Conservation (phyloP, 2,113 vertebrate genomes). For the Centropus unirufus region DNA sequence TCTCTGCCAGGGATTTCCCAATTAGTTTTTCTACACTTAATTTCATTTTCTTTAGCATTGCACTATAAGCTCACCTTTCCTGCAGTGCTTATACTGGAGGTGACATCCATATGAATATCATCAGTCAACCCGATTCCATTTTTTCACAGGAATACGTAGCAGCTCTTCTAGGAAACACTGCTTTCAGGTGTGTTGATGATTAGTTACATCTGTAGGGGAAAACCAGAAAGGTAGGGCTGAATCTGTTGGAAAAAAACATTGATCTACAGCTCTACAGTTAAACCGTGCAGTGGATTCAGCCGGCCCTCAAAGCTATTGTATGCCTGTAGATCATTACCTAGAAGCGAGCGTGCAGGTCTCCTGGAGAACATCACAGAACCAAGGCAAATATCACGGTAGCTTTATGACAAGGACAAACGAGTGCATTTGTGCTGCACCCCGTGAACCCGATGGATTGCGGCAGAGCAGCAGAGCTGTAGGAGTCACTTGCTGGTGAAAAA, state of each 20-base stretch:
- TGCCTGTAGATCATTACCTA: background rate
- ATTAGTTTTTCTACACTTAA: background rate
- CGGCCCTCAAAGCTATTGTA: background rate
- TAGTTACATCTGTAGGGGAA: background rate
- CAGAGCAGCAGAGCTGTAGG: background rate
- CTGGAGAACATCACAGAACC: background rate
- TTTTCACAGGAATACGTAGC: background rate
- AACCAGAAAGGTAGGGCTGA: background rate
- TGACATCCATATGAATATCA: background rate
- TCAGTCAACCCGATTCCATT: background rate
- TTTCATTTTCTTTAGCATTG: background rate
- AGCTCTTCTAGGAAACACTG: background rate
- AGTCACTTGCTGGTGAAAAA: conserved; percentile 47
- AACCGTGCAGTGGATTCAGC: background rate
- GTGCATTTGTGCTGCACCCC: background rate
- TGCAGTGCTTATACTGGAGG: background rate
- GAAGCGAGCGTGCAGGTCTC: background rate
- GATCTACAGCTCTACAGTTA: conserved; percentile 20
- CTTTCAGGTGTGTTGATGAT: background rate
- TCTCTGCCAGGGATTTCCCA: background rate
- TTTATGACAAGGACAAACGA: conserved; percentile 48
- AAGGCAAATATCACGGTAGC: background rate
- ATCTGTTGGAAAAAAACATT: background rate
- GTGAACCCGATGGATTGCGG: background rate
- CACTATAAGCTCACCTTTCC: background rate